Percentiles rank a stretch among this genome's conserved stretches.
Conservation (phyloP, 2,113 vertebrate species). For the Psettodes erumei region DNA sequence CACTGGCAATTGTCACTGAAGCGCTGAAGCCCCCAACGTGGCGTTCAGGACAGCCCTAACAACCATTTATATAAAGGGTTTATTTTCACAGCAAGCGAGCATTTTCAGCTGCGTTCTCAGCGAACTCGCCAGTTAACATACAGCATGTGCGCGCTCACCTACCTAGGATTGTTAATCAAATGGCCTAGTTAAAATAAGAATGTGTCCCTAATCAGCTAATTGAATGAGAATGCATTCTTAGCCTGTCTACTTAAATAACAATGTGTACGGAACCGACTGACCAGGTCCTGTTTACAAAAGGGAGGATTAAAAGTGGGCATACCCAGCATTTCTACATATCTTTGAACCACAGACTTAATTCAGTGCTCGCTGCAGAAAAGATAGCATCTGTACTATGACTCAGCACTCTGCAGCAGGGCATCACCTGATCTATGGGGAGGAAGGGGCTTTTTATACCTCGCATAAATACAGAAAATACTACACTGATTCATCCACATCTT, state of each 20-base stretch:
- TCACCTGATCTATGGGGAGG: constrained; percentile 42
- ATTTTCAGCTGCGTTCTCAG: not conserved
- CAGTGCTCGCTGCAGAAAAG: constrained; percentile 16
- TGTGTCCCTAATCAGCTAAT: constrained; percentile 6
- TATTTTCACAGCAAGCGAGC: not conserved
- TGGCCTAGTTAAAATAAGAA: constrained; percentile 4
- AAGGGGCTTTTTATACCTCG: not conserved
- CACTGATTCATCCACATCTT: not conserved
- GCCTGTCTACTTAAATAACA: constrained; percentile 35
- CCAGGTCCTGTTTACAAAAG: not conserved
- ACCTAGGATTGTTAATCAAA: not conserved
- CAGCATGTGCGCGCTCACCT: not conserved
- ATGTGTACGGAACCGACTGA: constrained; percentile 1
- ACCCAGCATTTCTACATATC: not conserved
- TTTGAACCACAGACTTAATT: not conserved
- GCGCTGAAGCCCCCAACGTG: too few species aligned
- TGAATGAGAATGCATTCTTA: constrained; percentile 21
- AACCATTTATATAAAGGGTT: not conserved
- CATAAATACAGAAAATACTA: not conserved
- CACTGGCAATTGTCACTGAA: too few species aligned
- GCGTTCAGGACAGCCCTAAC: too few species aligned
- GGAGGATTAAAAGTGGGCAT: constrained; percentile 11
- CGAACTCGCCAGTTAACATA: not conserved
- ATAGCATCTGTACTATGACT: constrained; percentile 21
- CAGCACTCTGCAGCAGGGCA: constrained; percentile 20